Conservation (phyloP, 2,113 vertebrate genomes). For the Echinops telfairi region DNA sequence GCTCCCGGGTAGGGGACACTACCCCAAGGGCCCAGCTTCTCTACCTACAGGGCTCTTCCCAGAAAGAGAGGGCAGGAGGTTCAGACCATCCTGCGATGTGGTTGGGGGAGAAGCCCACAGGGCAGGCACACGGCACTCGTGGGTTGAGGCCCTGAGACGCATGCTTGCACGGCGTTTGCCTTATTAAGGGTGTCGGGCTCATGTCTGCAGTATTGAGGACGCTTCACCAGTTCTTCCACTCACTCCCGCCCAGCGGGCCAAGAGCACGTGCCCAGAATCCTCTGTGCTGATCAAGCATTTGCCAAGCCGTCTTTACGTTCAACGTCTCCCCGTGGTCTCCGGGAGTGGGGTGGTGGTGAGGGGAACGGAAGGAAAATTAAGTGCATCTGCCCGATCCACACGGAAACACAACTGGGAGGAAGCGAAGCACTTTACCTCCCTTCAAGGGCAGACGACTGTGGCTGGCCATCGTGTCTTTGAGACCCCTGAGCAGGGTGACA, state of each 20-base stretch:
- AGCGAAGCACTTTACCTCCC: slow-evolving; percentile 47
- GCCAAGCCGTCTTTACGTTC: slow-evolving; percentile 47
- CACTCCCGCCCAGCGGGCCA: background rate
- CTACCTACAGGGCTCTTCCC: slow-evolving; percentile 41
- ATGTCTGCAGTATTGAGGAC: background rate
- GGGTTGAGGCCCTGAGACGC: background rate
- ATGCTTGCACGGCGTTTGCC: no score
- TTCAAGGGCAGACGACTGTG: background rate
- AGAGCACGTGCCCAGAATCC: background rate
- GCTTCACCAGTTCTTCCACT: background rate
- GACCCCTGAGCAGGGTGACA: slow-evolving; percentile 40
- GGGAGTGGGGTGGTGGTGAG: background rate
- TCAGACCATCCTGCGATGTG: background rate
- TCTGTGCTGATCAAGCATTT: background rate
- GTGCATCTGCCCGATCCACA: slow-evolving; percentile 17
- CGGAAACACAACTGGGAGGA: slow-evolving; percentile 53
- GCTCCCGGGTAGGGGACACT: slow-evolving; percentile 63
- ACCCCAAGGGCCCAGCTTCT: background rate
- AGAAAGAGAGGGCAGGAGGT: background rate
- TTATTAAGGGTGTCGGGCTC: background rate
- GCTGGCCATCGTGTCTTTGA: slow-evolving; percentile 52
- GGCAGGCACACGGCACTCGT: slow-evolving; percentile 8
- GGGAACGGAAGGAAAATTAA: slow-evolving; percentile 29
- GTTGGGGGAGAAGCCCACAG: slow-evolving; percentile 20
- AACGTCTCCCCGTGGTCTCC: background rate